These are phyloP conservation scores for Hofmannophila pseudospretella DNA, from an alignment of 2,888 invertebrate species.

Conservation along the genomic window DNA sequence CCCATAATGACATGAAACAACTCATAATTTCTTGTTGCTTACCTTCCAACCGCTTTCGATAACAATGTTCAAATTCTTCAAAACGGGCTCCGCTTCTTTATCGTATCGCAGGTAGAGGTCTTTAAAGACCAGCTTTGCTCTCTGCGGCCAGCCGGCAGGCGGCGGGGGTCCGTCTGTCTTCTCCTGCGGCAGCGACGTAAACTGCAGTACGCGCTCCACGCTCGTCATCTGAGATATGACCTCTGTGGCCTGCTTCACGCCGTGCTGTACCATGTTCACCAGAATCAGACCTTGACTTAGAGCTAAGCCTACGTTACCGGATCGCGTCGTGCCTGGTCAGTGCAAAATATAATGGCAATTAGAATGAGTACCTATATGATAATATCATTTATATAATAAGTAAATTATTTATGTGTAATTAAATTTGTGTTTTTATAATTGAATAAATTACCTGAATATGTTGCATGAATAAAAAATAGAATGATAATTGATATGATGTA, in stretches of 20 bases:
- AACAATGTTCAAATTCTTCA: conserved; percentile 81
- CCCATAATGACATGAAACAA: no score
- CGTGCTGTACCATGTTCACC: conserved; percentile 89
- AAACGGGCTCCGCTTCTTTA: conserved; percentile 79
- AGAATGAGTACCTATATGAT: not conserved
- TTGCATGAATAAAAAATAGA: no score
- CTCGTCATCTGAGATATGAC: conserved; percentile 87
- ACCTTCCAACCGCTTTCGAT: conserved; percentile 83
- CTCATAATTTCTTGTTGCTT: no score
- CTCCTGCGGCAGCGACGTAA: conserved; percentile 85
- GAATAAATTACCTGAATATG: not conserved
- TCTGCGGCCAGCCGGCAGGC: conserved; percentile 78
- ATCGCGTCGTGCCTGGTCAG: conserved; percentile 72
- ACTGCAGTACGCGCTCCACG: conserved; percentile 90
- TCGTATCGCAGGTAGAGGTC: conserved; percentile 81
- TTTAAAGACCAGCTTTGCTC: conserved; percentile 79
- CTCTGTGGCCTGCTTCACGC: conserved; percentile 88
- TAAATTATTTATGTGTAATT: no score
- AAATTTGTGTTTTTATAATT: no score
- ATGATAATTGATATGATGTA: no score
- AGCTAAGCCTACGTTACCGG: conserved; percentile 84
- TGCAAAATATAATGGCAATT: not conserved
- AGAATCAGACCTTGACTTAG: conserved; percentile 84
- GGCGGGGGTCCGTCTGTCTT: conserved; percentile 80
- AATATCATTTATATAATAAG: no score